Conservation (phyloP, 2,113 vertebrate genomes). For the Rhegmatorhina hoffmannsi region DNA sequence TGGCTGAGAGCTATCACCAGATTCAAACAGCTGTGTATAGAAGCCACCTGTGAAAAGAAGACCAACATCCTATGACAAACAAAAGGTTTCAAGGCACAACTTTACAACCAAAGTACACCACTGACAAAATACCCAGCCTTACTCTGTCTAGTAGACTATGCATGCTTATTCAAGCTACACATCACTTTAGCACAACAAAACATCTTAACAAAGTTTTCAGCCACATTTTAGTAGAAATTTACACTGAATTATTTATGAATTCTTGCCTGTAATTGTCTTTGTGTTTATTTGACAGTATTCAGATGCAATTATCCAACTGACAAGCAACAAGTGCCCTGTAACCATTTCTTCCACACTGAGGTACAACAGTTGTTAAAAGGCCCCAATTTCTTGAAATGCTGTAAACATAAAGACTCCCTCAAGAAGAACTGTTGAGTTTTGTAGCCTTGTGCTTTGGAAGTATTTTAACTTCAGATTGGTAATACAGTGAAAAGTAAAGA, state of each 20-base stretch:
- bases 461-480: not conserved
- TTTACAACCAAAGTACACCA: not conserved
- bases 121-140: not conserved
- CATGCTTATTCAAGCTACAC: not conserved
- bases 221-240: not conserved
- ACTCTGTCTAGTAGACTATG: not conserved
- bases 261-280: not conserved
- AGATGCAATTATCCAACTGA: not conserved
- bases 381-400: not conserved
- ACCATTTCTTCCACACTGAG: not conserved
- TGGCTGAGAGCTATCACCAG: constrained; percentile 32
- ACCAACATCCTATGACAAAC: constrained; percentile 1
- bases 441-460: not conserved
- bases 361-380: not conserved
- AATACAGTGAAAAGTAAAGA: not conserved
- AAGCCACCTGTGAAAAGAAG: constrained; percentile 86
- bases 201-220: not conserved
- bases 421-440: not conserved
- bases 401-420: not conserved
- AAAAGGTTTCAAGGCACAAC: not conserved
- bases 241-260: not conserved
- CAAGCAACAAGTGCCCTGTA: not conserved
- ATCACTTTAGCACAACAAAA: not conserved
- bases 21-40: constrained; percentile 86
- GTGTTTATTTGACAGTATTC: not conserved